Percentiles rank a stretch among this genome's conserved stretches.
phyloP scores from a whole-genome alignment of 2,113 vertebrate species.

The Chunga burmeisteri region DNA sequence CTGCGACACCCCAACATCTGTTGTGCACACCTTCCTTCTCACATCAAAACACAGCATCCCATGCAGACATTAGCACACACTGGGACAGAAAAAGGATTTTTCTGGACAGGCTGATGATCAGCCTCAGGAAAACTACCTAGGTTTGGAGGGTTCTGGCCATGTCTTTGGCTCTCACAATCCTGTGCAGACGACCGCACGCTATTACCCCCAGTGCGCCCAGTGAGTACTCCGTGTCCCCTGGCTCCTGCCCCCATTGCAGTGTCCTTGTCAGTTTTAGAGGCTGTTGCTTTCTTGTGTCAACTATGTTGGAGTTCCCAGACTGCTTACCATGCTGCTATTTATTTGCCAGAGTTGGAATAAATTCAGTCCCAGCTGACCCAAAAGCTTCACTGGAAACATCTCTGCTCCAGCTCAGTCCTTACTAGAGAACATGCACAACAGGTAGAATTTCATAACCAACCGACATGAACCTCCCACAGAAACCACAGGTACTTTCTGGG shows the following conservation, averaged over 20 bases:
- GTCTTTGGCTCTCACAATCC: background rate
- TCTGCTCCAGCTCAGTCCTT: fast-evolving
- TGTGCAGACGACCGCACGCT: fast-evolving
- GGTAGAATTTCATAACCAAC: background rate
- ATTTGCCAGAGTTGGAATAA: background rate
- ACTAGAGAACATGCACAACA: background rate
- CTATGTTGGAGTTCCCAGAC: background rate
- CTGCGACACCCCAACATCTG: fast-evolving
- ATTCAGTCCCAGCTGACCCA: background rate
- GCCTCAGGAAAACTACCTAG: background rate
- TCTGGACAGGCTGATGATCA: background rate
- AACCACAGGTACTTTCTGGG: background rate
- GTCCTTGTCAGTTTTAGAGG: background rate
- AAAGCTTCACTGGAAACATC: background rate
- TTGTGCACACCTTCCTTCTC: background rate
- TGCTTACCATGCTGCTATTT: background rate
- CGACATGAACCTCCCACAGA: background rate
- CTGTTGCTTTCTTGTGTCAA: background rate
- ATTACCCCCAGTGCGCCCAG: fast-evolving
- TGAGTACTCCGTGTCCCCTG: fast-evolving
- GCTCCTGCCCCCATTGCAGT: background rate
- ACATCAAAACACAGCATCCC: fast-evolving
- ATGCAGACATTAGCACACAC: background rate
- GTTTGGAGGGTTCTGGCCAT: background rate
- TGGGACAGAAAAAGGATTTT: background rate